Percentiles rank a stretch among this genome's conserved stretches.
Evolutionary conservation across 2,113 vertebrate species (phyloP).

Genomic region (Calidris pygmaea): DNA sequence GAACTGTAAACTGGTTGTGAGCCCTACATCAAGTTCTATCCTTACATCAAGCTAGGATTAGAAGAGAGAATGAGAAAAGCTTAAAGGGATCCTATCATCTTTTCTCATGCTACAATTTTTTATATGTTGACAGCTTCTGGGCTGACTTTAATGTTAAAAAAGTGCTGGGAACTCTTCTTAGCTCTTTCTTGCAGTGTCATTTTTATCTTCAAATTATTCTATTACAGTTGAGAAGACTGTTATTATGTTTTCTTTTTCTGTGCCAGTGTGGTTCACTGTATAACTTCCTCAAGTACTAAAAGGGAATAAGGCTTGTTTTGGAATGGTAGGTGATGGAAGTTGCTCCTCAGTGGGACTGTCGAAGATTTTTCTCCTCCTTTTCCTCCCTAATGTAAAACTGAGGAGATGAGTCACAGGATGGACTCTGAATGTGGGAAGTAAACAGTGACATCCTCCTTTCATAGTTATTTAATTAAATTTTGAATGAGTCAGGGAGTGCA

Average conservation of each 20-base stretch:
- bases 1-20: neutral
- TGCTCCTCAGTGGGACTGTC: neutral
- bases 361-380: neutral
- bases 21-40: neutral
- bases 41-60: neutral
- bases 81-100: neutral
- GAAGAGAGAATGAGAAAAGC: neutral
- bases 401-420: slow-evolving; percentile 22
- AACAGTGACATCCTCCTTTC: slow-evolving; percentile 8
- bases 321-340: neutral
- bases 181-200: neutral
- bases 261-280: neutral
- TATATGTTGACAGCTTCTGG: neutral
- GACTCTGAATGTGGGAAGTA: slow-evolving; percentile 23
- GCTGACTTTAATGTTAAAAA: neutral
- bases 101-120: neutral
- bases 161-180: neutral
- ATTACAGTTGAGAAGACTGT: neutral
- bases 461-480: neutral
- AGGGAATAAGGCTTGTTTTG: neutral
- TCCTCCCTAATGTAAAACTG: neutral
- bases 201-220: neutral
- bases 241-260: neutral
- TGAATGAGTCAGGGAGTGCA: neutral
- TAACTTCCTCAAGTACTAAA: neutral